Evolutionary conservation across 2,888 invertebrate species (phyloP).

Genomic region (Drosophila meridionalis): DNA sequence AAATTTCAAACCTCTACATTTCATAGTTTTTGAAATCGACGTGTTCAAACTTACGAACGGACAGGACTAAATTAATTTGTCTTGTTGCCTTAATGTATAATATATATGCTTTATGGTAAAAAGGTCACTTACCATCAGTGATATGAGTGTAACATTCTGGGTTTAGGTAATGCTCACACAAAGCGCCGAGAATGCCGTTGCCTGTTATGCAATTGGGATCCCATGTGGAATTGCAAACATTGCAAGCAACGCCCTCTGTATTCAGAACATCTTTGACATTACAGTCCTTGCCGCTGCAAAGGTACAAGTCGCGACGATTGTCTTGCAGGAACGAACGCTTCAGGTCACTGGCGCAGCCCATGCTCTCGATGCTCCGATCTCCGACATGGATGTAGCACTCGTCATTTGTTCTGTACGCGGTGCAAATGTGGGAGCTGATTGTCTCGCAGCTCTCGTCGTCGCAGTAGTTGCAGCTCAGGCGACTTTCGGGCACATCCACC

Average conservation of each 20-base stretch:
- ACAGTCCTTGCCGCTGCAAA: slow-evolving; percentile 75
- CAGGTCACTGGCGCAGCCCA: slow-evolving; percentile 81
- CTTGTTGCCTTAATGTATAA: too few relatives aligned
- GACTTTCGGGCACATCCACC: slow-evolving; percentile 55
- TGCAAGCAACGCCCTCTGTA: slow-evolving; percentile 42
- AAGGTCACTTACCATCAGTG: slow-evolving; percentile 53
- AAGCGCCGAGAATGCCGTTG: rapidly evolving
- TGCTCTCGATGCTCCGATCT: slow-evolving; percentile 52
- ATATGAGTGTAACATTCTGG: slow-evolving; percentile 67
- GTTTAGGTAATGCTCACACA: slow-evolving; percentile 61
- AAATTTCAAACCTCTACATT: too few relatives aligned
- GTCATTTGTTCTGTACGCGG: slow-evolving; percentile 70
- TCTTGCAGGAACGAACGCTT: slow-evolving; percentile 39
- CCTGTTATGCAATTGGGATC: slow-evolving; percentile 58
- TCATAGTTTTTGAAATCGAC: too few relatives aligned
- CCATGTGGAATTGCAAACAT: slow-evolving; percentile 62
- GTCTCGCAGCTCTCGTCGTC: slow-evolving; percentile 50
- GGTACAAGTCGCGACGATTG: slow-evolving; percentile 64
- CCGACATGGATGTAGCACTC: slow-evolving; percentile 77
- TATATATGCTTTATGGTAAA: too few relatives aligned
- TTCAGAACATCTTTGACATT: slow-evolving; percentile 65
- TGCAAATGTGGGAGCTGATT: slow-evolving; percentile 50
- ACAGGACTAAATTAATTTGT: too few relatives aligned
- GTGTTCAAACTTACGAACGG: too few relatives aligned
- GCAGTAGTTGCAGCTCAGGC: slow-evolving; percentile 73